phyloP scores from a whole-genome alignment of 2,888 invertebrate genomes.

The Mechanitis mazaeus region DNA sequence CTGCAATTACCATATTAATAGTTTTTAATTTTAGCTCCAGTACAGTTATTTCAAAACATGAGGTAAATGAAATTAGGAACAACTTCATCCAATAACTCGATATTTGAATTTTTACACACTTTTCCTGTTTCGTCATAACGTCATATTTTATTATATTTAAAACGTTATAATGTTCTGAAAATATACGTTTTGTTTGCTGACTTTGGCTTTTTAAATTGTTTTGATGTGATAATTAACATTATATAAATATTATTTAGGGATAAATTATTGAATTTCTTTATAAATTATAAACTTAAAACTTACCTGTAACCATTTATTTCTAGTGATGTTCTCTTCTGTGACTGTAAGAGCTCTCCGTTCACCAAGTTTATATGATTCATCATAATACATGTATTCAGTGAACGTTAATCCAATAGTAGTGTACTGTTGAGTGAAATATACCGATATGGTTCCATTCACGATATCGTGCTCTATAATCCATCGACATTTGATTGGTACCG shows the following conservation, averaged over 20 bases:
- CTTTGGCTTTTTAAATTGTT: no score
- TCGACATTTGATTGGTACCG: constrained; percentile 88
- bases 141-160: no score
- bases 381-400: constrained; percentile 86
- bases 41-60: constrained; percentile 16
- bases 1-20: constrained; percentile 23
- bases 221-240: no score
- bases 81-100: constrained; percentile 9
- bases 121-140: not conserved
- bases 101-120: constrained; percentile 13
- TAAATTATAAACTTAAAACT: constrained; percentile 24
- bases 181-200: no score
- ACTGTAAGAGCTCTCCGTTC: constrained; percentile 81
- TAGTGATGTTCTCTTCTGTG: constrained; percentile 84
- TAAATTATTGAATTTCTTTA: no score
- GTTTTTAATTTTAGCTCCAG: constrained; percentile 22
- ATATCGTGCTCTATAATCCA: constrained; percentile 90
- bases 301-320: constrained; percentile 73
- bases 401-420: constrained; percentile 86
- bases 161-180: no score
- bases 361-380: constrained; percentile 80
- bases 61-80: not conserved
- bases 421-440: constrained; percentile 93
- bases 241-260: no score
- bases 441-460: constrained; percentile 84